Evolutionary conservation across 2,888 invertebrate species (phyloP).

Genomic region (Leucozona laternaria): DNA sequence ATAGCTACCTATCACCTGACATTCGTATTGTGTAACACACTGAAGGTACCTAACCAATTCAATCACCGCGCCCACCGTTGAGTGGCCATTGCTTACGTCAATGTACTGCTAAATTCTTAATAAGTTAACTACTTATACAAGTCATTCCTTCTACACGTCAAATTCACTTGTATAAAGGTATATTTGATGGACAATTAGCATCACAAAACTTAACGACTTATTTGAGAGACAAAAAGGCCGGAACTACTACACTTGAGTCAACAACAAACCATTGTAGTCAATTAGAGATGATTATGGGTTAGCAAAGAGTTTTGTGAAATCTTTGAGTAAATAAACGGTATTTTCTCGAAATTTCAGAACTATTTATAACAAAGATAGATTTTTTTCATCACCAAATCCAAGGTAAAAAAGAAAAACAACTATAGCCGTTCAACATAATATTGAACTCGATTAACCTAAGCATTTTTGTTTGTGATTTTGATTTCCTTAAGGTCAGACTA

Average conservation of each 20-base stretch:
- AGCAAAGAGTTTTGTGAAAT: neutral
- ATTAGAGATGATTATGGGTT: neutral
- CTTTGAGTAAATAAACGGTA: conserved; percentile 14
- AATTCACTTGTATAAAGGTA: neutral
- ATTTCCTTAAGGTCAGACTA: neutral
- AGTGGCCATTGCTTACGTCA: neutral
- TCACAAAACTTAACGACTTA: neutral
- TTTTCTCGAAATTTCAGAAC: conserved; percentile 8
- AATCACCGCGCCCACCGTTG: neutral
- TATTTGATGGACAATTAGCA: conserved; percentile 46
- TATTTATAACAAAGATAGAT: neutral
- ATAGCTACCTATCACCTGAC: conserved; percentile 14
- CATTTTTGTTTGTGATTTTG: neutral
- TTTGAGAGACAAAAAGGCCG: conserved; percentile 16
- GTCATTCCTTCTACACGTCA: neutral
- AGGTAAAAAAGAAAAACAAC: conserved; percentile 8
- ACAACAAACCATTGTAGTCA: conserved; percentile 19
- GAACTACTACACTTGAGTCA: conserved; percentile 37
- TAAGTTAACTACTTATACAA: conserved; percentile 3
- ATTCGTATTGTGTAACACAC: conserved; percentile 6
- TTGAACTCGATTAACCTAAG: neutral
- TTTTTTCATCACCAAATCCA: conserved; percentile 17
- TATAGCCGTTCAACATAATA: neutral
- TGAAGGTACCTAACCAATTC: neutral
- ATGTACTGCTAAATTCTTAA: neutral